phyloP scores from a whole-genome alignment of 1,140 invertebrate genomes.

The Drosophila ercepeae region DNA sequence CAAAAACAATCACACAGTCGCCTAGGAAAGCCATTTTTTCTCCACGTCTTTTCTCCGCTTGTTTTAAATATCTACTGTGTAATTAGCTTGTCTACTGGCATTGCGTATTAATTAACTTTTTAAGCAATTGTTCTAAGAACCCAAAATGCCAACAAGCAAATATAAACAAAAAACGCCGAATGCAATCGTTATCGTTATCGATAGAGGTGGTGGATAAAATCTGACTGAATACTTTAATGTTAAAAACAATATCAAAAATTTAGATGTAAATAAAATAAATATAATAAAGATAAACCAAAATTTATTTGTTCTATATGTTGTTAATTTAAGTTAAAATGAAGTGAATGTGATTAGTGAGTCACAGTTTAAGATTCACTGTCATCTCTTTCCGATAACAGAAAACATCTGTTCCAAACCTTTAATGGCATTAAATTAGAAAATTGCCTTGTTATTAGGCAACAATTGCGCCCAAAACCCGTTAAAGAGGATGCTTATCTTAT shows the following conservation, averaged over 20 bases:
- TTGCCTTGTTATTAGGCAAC: conserved; percentile 23
- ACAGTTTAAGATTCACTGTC: background rate
- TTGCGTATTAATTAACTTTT: conserved; percentile 30
- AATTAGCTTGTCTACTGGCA: conserved; percentile 35
- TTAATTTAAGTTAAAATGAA: too few species aligned
- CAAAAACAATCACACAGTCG: conserved; percentile 88
- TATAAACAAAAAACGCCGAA: conserved; percentile 57
- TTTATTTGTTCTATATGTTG: background rate
- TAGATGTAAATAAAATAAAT: background rate
- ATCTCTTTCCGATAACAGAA: conserved; percentile 11
- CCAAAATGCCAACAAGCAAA: conserved; percentile 50
- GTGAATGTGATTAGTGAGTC: too few species aligned
- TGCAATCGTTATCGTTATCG: conserved; percentile 11
- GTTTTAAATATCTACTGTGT: conserved; percentile 19
- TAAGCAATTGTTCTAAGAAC: conserved; percentile 17
- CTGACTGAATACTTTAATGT: background rate
- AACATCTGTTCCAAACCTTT: conserved; percentile 27
- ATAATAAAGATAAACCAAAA: background rate
- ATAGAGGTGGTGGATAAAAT: background rate
- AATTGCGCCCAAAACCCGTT: background rate
- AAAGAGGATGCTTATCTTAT: conserved; percentile 24
- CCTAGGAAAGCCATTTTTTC: conserved; percentile 87
- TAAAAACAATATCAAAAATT: background rate
- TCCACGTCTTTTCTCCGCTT: conserved; percentile 8
- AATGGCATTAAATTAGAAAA: conserved; percentile 13